Conservation (phyloP, 2,797 vertebrate genomes). For the Coregonus ussuriensis region DNA sequence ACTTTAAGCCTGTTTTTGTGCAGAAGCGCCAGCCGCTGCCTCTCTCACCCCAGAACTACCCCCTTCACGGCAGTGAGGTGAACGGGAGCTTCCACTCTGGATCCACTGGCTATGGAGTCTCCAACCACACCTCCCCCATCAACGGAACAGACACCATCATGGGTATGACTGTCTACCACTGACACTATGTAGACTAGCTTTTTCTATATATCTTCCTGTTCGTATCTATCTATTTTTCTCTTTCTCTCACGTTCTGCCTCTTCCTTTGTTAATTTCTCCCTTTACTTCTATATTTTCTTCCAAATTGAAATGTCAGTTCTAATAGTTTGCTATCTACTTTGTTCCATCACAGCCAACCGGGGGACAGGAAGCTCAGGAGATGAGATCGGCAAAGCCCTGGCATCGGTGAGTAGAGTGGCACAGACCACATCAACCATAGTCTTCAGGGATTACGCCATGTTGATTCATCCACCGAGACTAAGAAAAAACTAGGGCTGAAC, state of each 20-base stretch:
- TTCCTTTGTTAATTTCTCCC: neutral
- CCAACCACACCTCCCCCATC: slow-evolving; percentile 90
- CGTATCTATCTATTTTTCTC: neutral
- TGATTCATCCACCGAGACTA: too few species aligned
- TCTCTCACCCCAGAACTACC: slow-evolving; percentile 85
- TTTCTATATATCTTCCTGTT: neutral
- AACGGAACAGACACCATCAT: slow-evolving; percentile 83
- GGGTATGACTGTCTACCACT: slow-evolving; percentile 68
- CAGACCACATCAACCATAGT: neutral
- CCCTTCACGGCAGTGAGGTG: slow-evolving; percentile 89
- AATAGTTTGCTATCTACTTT: neutral
- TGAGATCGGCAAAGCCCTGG: slow-evolving; percentile 95
- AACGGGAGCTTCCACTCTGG: slow-evolving; percentile 86
- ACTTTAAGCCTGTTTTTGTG: neutral
- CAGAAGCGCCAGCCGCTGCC: slow-evolving; percentile 79
- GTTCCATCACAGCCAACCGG: slow-evolving; percentile 76
- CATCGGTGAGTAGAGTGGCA: slow-evolving; percentile 83
- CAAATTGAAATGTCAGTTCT: neutral
- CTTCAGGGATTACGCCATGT: neutral
- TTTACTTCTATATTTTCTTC: neutral
- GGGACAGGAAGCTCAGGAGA: slow-evolving; percentile 91
- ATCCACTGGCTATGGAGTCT: slow-evolving; percentile 80
- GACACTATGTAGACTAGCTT: neutral
- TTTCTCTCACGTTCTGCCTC: slow-evolving; percentile 2
- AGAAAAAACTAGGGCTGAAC: too few species aligned